These are phyloP conservation scores for Apis florea DNA, from an alignment of 1,140 invertebrate genomes.

Conservation along the genomic window DNA sequence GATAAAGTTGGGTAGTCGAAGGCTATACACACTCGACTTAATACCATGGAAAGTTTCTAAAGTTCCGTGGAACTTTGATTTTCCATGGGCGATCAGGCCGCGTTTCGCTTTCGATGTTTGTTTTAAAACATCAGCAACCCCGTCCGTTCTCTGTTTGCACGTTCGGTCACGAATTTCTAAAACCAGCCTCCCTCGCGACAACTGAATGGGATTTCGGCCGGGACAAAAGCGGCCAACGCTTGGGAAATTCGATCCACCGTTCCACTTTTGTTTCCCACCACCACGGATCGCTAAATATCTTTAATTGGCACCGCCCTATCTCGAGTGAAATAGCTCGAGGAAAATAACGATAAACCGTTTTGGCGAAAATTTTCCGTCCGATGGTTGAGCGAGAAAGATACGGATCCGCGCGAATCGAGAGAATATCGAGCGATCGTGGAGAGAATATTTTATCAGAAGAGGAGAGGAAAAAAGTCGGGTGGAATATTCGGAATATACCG, in stretches of 20 bases:
- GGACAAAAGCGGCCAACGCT: background rate
- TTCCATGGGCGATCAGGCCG: background rate
- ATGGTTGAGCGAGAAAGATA: too few relatives aligned
- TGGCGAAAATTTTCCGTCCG: too few relatives aligned
- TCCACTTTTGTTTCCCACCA: background rate
- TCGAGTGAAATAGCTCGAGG: too few relatives aligned
- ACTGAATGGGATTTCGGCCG: background rate
- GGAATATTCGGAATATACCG: conserved; percentile 9
- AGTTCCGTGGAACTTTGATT: conserved; percentile 10
- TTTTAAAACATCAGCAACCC: background rate
- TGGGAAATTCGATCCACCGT: background rate
- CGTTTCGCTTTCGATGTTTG: background rate
- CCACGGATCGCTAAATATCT: background rate
- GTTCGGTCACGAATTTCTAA: background rate
- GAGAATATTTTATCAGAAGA: conserved; percentile 35
- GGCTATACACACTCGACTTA: conserved; percentile 1
- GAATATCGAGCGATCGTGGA: background rate
- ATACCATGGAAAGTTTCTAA: background rate
- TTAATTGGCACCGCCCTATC: background rate
- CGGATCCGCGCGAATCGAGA: background rate
- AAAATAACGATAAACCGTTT: too few relatives aligned
- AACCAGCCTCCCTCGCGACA: background rate
- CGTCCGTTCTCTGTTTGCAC: background rate
- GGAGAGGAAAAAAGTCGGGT: background rate
- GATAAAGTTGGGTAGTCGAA: conserved; percentile 27